Evolutionary conservation across 35 echinoderm and acorn worm genomes (phyloP), one percentile per base, ranked within the genome.

Genomic region (Antedon bifida): DNA sequence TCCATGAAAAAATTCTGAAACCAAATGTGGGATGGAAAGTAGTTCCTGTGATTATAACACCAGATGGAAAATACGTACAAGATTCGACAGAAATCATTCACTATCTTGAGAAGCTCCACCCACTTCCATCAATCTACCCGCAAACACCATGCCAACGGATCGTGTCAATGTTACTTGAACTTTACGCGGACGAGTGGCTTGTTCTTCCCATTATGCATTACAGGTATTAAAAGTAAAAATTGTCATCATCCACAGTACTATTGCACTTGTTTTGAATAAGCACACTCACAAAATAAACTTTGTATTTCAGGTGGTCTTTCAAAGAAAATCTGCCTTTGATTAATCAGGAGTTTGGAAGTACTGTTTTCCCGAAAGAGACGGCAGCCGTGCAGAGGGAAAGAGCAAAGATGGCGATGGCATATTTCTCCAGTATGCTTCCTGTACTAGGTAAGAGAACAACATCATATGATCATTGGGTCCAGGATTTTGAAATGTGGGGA

Each of bases 21-120:
- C 78, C 78, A 26, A 0, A 23, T 5, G 36, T 80, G n/a, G 78
- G 78, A 3, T 80, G 78, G 78, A 80, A 35, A 36, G 78, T 80
- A 0, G 35, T 80, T 21, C 78, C 78, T 5, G 36, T 80, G 34
- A 38, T 80, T 80, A 35, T 80, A 4, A 80, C 78, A 35, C 78
- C 78, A 35, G 78, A 80, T 26, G 9, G 39, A 10, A 38, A 80
- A 80, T 29, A 29, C 34, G 14, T 80, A 0, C 78, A 80, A 38
- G 78, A 80, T 38, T 80, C 78, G 10, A 80, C 78, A 38, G 78
- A 80, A 8, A 80, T 80, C 78, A 80, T 80, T 19, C 34, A 80
- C 78, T 36, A 34, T 14, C 28, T 80, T 4, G 78, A 80, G 26
- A 80, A 80, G 34, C 31, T 29, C 8, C 36, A 80, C 26, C 78